Percentiles rank a stretch among this genome's conserved stretches.
These are phyloP conservation scores for Marisa cornuarietis DNA, from an alignment of 1,140 invertebrate genomes.

Conservation along the genomic window DNA sequence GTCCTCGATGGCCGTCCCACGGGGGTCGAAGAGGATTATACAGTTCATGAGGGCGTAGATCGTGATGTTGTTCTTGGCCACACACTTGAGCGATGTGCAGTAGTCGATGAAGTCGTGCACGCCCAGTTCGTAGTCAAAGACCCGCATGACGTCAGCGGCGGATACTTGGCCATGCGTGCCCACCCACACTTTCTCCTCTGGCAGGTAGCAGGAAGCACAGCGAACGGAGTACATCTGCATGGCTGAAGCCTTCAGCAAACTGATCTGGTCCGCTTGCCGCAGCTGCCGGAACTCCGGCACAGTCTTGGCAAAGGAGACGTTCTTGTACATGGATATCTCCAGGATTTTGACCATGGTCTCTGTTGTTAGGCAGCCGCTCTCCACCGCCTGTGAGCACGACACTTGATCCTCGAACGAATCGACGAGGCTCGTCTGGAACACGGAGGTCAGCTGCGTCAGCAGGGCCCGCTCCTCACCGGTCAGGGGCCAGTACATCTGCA, in stretches of 20 bases:
- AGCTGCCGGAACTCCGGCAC: conserved; percentile 6
- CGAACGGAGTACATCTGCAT: conserved; percentile 3
- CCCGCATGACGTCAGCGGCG: too few relatives aligned
- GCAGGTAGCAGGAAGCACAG: conserved; percentile 33
- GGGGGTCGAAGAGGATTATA: conserved; percentile 86
- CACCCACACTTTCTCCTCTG: too few relatives aligned
- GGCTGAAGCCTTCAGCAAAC: background rate
- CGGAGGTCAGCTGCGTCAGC: conserved; percentile 5
- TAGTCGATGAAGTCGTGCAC: conserved; percentile 54
- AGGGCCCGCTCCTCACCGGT: conserved; percentile 6
- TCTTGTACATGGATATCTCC: too few relatives aligned
- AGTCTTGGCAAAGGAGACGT: conserved; percentile 1
- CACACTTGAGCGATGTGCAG: conserved; percentile 48
- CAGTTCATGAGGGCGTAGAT: conserved; percentile 89
- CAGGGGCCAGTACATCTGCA: conserved; percentile 24
- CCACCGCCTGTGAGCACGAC: too few relatives aligned
- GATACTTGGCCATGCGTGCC: too few relatives aligned
- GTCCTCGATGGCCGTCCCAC: conserved; percentile 80
- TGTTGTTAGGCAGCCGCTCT: too few relatives aligned
- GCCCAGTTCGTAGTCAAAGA: conserved; percentile 38
- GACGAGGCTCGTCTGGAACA: background rate
- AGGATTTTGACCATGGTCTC: too few relatives aligned
- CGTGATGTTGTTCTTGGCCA: conserved; percentile 48
- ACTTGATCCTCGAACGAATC: too few relatives aligned
- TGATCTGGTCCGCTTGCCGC: conserved; percentile 12